Evolutionary conservation across 2,113 vertebrate genomes (phyloP).

Genomic region (Athene cunicularia): DNA sequence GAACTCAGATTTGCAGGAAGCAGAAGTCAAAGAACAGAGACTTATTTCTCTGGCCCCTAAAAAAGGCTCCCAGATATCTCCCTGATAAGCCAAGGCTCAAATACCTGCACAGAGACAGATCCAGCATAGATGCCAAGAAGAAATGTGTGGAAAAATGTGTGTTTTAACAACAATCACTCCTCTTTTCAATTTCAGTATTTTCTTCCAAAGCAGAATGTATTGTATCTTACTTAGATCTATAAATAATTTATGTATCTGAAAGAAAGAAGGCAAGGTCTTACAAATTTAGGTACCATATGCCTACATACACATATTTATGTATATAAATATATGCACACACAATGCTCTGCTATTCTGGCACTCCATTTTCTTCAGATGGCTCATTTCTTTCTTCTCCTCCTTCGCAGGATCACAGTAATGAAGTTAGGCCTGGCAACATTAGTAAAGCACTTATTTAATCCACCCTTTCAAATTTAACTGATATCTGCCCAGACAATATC

Average conservation of each 20-base stretch:
- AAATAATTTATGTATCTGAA: conserved; percentile 18
- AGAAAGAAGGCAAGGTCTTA: conserved; percentile 8
- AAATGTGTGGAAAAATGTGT: neutral
- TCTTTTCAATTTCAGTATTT: neutral
- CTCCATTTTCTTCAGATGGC: neutral
- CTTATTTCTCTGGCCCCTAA: neutral
- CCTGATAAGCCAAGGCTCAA: neutral
- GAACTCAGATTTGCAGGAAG: neutral
- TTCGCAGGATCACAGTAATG: neutral
- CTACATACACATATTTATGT: neutral
- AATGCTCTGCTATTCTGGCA: neutral
- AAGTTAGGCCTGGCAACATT: conserved; percentile 37
- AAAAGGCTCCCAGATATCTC: neutral
- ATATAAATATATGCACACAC: neutral
- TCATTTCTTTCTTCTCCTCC: neutral
- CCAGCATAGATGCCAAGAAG: neutral
- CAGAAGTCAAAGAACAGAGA: neutral
- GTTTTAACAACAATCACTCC: neutral
- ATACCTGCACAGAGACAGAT: neutral
- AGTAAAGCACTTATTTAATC: conserved; percentile 34
- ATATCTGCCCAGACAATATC: conserved; percentile 21
- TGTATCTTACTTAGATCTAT: neutral
- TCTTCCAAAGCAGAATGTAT: neutral
- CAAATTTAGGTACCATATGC: conserved; percentile 8
- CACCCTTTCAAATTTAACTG: conserved; percentile 48